Evolutionary conservation across 2,888 invertebrate species (phyloP).

Genomic region (Limnephilus marmoratus): DNA sequence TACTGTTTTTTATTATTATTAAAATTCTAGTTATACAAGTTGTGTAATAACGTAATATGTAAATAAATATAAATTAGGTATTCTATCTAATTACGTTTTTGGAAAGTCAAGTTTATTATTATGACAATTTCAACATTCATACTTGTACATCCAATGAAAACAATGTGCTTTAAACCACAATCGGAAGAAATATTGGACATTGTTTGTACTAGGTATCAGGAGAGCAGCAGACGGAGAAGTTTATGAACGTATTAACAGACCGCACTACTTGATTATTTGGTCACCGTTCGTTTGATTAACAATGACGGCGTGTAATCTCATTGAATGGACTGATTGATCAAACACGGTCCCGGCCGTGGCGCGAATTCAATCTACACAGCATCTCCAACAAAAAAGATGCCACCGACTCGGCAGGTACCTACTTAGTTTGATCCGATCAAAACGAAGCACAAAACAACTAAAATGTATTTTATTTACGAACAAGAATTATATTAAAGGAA

Average conservation of each 20-base stretch:
- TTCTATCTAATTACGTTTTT: too few species aligned
- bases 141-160: not conserved
- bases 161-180: not conserved
- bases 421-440: not conserved
- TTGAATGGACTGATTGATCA: constrained; percentile 40
- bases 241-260: not conserved
- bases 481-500: not conserved
- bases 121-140: not conserved
- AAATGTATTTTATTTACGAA: not conserved
- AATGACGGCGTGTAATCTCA: constrained; percentile 35
- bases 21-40: too few species aligned
- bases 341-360: not conserved
- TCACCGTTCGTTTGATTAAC: constrained; percentile 21
- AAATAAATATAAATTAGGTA: too few species aligned
- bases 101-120: not conserved
- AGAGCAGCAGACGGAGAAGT: not conserved
- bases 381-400: constrained; percentile 19
- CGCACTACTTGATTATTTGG: constrained; percentile 35
- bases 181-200: not conserved
- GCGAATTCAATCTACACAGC: constrained; percentile 27
- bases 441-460: not conserved
- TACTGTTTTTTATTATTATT: too few species aligned
- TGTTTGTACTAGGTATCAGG: not conserved
- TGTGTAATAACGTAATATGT: too few species aligned
- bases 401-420: not conserved